A percentile compares a stretch with the other conserved stretches of the same genome.
Evolutionary conservation across 2,797 vertebrate species (phyloP).

Genomic region (Gobionotothen gibberifrons): DNA sequence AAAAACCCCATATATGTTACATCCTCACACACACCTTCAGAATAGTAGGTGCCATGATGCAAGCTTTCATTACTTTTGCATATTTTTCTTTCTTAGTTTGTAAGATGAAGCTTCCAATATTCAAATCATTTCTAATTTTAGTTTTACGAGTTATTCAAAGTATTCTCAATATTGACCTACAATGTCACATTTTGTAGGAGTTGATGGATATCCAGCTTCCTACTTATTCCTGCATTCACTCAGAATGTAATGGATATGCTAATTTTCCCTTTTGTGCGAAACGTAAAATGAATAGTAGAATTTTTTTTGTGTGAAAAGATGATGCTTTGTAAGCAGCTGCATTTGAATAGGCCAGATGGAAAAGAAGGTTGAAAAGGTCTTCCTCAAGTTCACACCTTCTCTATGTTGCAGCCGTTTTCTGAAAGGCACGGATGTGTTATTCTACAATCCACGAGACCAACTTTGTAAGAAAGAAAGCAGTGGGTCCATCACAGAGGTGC

Average conservation of each 20-base stretch:
- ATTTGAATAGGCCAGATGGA: slow-evolving; percentile 27
- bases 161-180: too few relatives aligned
- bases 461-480: slow-evolving; percentile 3
- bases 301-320: neutral
- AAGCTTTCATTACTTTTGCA: too few relatives aligned
- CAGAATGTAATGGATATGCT: neutral
- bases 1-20: too few relatives aligned
- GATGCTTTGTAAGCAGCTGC: slow-evolving; percentile 6
- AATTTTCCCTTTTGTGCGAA: neutral
- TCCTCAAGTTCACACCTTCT: slow-evolving; percentile 33
- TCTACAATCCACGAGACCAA: slow-evolving; percentile 39
- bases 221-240: neutral
- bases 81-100: neutral
- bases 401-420: slow-evolving; percentile 51
- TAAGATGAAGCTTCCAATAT: neutral
- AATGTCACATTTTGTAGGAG: neutral
- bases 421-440: slow-evolving; percentile 58
- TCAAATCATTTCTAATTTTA: neutral
- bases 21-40: too few relatives aligned
- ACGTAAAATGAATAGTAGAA: neutral
- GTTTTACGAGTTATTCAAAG: neutral
- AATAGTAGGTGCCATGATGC: too few relatives aligned
- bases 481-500: slow-evolving; percentile 48
- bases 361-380: slow-evolving; percentile 26
- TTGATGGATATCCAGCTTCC: neutral